These are phyloP conservation scores for Pteronotus mesoamericanus DNA, from an alignment of 2,797 vertebrate genomes.

Conservation along the genomic window DNA sequence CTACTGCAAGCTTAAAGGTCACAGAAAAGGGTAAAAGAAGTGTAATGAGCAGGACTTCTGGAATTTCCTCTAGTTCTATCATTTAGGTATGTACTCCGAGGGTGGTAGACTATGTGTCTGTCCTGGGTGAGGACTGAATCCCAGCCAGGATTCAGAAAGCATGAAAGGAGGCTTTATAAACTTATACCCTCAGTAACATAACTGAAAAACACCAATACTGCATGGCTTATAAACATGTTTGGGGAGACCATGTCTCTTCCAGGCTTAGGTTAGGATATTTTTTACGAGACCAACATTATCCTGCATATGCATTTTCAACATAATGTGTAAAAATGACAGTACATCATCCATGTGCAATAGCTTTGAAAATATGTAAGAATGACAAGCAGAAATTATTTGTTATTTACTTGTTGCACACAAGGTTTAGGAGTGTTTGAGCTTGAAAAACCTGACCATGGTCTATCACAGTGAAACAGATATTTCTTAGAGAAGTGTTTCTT, in stretches of 20 bases:
- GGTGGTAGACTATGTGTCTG: neutral
- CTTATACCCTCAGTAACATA: neutral
- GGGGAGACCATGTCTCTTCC: neutral
- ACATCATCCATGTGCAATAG: neutral
- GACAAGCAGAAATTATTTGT: neutral
- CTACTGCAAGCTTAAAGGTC: neutral
- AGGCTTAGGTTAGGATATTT: neutral
- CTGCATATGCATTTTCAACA: neutral
- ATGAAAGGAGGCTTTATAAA: neutral
- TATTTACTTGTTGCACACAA: neutral
- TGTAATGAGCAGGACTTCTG: neutral
- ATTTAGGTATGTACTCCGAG: neutral
- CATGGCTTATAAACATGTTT: neutral
- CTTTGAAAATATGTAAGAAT: neutral
- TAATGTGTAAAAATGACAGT: neutral
- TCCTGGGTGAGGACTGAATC: neutral
- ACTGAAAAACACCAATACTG: neutral
- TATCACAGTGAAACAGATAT: neutral
- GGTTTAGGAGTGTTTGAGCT: neutral
- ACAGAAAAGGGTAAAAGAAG: neutral
- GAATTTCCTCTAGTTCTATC: neutral
- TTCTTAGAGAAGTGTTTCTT: neutral
- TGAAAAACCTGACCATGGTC: neutral
- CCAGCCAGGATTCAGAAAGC: neutral
- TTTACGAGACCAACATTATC: neutral